A percentile compares a stretch with the other conserved stretches of the same genome.
phyloP scores from a whole-genome alignment of 2,113 vertebrate genomes.

The Ancistrus triradiatus region DNA sequence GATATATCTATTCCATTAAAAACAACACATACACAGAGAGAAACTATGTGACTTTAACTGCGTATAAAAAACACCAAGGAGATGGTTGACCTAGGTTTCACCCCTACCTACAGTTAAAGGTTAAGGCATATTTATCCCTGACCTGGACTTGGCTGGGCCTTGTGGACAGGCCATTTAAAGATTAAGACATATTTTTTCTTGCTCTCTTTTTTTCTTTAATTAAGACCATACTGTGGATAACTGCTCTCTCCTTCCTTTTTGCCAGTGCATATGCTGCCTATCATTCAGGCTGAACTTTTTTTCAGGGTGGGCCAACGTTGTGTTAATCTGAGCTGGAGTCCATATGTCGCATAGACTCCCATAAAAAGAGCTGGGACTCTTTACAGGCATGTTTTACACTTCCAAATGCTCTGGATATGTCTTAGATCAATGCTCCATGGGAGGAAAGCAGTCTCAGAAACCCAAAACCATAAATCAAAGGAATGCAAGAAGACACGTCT shows the following conservation, averaged over 20 bases:
- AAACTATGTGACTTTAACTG: background rate
- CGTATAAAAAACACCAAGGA: background rate
- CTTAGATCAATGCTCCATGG: background rate
- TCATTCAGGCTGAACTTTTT: slow-evolving; percentile 53
- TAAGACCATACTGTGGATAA: slow-evolving; percentile 66
- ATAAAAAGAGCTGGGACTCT: slow-evolving; percentile 61
- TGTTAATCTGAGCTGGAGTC: slow-evolving; percentile 50
- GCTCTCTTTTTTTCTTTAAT: slow-evolving; percentile 47
- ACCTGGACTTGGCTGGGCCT: slow-evolving; percentile 1
- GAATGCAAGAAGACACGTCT: slow-evolving; percentile 3
- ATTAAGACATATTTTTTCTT: background rate
- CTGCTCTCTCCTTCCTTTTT: slow-evolving; percentile 64
- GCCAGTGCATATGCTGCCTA: slow-evolving; percentile 63
- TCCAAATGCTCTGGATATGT: slow-evolving; percentile 58
- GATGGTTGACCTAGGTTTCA: slow-evolving; percentile 4
- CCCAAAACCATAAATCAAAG: slow-evolving; percentile 5
- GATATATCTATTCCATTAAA: slow-evolving; percentile 5
- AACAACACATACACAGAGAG: too few relatives aligned
- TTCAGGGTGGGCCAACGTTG: slow-evolving; percentile 56
- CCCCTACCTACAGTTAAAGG: slow-evolving; percentile 3
- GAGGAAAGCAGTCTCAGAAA: background rate
- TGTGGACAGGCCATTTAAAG: slow-evolving; percentile 1
- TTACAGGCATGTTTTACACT: slow-evolving; percentile 75
- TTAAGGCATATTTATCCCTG: slow-evolving; percentile 8
- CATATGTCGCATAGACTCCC: slow-evolving; percentile 60